Evolutionary conservation across 1,140 invertebrate genomes (phyloP), one percentile per base, ranked within the genome.

Genomic region (Drosophila mojavensis): DNA sequence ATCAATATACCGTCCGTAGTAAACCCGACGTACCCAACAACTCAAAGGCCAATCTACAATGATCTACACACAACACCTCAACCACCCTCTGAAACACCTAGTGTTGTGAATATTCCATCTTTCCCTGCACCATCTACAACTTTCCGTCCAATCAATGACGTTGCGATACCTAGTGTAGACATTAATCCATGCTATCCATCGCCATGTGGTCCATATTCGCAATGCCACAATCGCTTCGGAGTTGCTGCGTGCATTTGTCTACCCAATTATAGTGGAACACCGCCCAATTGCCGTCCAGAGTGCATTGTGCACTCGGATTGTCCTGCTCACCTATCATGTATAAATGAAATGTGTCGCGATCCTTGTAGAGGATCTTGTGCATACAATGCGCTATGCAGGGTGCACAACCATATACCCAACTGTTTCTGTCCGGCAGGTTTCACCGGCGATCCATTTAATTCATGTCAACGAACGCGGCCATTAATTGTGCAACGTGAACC

Each of bases 261-360:
- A 43, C 92, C 94, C 9, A 94, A 93, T 60, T 95, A 93, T 30
- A 15, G 89, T 1, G 96, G 96, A 54, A 96, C 96, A 91, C 96
- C 96, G 10, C 96, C 96, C 83, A 95, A 95, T 26, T 96, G 96
- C 84, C 93, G 95, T 75, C 95, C 95, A 2, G 95, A 95, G 91
- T 96, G 95, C 76, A 82, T 94, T 0, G 90, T 94, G 78, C 92
- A 94, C 67, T 95, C 96, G 4, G 96, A 97, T 93, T 96, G 96
- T 88, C 93, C 94, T 11, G 93, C 94, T n/a, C 95, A 95, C 85
- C 94, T 94, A 30, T 96, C 97, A 75, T 97, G 97, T 81, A 92
- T 96, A 11, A 96, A 96, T 86, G 96, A 97, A 78, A 97, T 97
- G 93, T 97, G 97, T 82, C 93, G 94, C 15, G 95, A 97, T 93